Evolutionary conservation across 2,797 vertebrate genomes (phyloP).

Genomic region (Enteromius anoplus): DNA sequence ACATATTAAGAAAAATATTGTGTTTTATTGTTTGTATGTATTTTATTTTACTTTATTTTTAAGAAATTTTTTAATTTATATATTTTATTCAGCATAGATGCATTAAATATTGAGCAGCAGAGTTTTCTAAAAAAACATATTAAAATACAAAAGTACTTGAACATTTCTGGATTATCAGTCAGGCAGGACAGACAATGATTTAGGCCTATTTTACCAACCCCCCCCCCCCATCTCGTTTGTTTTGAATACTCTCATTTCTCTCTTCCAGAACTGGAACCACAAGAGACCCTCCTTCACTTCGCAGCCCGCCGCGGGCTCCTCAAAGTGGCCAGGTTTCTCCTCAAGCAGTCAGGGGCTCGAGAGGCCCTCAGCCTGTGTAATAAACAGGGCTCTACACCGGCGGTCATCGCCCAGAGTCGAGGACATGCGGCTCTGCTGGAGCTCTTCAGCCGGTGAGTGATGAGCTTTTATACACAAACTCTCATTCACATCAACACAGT

Average conservation of each 20-base stretch:
- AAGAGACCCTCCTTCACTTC: slow-evolving; percentile 94
- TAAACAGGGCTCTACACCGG: slow-evolving; percentile 87
- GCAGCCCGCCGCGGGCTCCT: slow-evolving; percentile 88
- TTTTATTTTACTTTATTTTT: too few species aligned
- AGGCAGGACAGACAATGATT: neutral
- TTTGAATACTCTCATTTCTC: slow-evolving; percentile 22
- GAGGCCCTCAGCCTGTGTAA: slow-evolving; percentile 85
- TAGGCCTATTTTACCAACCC: neutral
- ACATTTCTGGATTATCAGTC: neutral
- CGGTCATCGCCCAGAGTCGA: slow-evolving; percentile 80
- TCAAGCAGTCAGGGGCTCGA: slow-evolving; percentile 87
- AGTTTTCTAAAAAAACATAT: too few species aligned
- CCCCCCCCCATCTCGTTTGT: neutral
- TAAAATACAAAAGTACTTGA: too few species aligned
- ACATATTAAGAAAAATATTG: neutral
- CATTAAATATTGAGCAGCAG: neutral
- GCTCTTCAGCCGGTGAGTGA: slow-evolving; percentile 84
- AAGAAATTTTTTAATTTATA: rapidly evolving
- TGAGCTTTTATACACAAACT: neutral
- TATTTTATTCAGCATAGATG: neutral
- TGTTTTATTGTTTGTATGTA: too few species aligned
- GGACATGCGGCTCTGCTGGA: slow-evolving; percentile 81
- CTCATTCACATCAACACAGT: neutral
- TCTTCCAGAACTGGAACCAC: slow-evolving; percentile 80
- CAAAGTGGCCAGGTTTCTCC: slow-evolving; percentile 83